Conservation (phyloP, 2,888 invertebrate genomes). For the Hybos culiciformis region DNA sequence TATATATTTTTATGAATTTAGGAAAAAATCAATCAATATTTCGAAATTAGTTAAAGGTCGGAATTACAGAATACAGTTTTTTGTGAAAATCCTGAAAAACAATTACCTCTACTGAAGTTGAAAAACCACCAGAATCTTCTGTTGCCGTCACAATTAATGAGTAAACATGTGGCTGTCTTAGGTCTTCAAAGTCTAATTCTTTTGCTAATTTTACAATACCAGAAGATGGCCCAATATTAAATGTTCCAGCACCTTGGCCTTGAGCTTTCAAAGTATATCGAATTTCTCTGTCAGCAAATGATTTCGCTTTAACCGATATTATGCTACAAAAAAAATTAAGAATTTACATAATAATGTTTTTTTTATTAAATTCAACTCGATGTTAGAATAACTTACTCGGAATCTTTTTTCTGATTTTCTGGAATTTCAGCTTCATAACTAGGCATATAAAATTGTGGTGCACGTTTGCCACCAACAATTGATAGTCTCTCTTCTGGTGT, state of each 20-base stretch:
- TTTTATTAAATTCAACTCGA: not conserved
- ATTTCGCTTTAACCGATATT: conserved; percentile 92
- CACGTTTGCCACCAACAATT: conserved; percentile 92
- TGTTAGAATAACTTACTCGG: conserved; percentile 59
- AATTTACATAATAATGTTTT: not conserved
- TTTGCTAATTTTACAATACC: conserved; percentile 93
- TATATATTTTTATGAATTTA: not conserved
- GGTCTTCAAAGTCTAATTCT: conserved; percentile 92
- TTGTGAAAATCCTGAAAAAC: conserved; percentile 15
- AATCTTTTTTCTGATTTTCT: conserved; percentile 93
- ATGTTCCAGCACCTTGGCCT: conserved; percentile 87
- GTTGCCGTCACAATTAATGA: conserved; percentile 87
- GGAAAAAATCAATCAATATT: not conserved
- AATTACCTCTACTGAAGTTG: conserved; percentile 79
- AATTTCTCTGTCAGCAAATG: conserved; percentile 92
- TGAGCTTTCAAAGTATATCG: conserved; percentile 91
- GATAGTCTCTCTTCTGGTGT: conserved; percentile 84
- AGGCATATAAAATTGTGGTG: conserved; percentile 94
- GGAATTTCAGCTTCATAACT: conserved; percentile 92
- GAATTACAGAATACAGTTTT: conserved; percentile 14
- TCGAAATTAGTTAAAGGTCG: not conserved
- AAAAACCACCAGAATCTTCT: conserved; percentile 94
- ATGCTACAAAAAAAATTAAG: conserved; percentile 51
- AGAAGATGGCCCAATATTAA: conserved; percentile 86
- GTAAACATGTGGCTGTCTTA: conserved; percentile 86